These are phyloP conservation scores for Melanchra persicariae DNA, from an alignment of 2,888 invertebrate species.

Conservation along the genomic window DNA sequence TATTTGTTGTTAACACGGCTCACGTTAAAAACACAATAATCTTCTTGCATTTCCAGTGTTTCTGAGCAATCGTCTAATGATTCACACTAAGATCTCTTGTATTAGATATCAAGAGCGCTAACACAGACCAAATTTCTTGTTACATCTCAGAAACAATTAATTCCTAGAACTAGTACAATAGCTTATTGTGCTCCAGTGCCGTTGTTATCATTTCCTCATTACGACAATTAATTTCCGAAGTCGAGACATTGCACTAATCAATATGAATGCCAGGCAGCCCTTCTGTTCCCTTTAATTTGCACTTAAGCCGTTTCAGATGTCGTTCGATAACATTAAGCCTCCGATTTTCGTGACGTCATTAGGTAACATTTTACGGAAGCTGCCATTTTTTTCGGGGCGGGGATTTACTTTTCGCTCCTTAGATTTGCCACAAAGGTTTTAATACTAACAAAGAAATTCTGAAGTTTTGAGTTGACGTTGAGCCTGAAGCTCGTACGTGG, in stretches of 20 bases:
- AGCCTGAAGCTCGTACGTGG: slow-evolving; percentile 43
- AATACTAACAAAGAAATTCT: slow-evolving; percentile 50
- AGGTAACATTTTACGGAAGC: slow-evolving; percentile 37
- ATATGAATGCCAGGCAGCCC: slow-evolving; percentile 40
- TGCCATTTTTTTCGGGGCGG: slow-evolving; percentile 26
- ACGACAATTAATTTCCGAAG: slow-evolving; percentile 24
- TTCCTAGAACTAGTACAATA: neutral
- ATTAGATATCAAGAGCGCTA: neutral
- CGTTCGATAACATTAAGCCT: slow-evolving; percentile 51
- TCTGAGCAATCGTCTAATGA: neutral
- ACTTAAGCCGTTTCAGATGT: slow-evolving; percentile 52
- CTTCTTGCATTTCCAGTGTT: neutral
- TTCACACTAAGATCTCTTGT: neutral
- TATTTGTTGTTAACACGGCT: neutral
- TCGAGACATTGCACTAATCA: slow-evolving; percentile 42
- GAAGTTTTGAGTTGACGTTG: slow-evolving; percentile 41
- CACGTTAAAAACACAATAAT: neutral
- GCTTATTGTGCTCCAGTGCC: neutral
- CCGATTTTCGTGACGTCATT: slow-evolving; percentile 52
- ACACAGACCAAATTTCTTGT: neutral
- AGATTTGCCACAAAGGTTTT: slow-evolving; percentile 43
- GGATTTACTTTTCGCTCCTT: slow-evolving; percentile 36
- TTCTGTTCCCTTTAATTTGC: slow-evolving; percentile 46
- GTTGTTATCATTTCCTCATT: slow-evolving; percentile 9
- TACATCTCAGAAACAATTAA: neutral